Base-by-base conservation (phyloP, 1,140 invertebrate genomes). In the Arion vulgaris region DNA sequence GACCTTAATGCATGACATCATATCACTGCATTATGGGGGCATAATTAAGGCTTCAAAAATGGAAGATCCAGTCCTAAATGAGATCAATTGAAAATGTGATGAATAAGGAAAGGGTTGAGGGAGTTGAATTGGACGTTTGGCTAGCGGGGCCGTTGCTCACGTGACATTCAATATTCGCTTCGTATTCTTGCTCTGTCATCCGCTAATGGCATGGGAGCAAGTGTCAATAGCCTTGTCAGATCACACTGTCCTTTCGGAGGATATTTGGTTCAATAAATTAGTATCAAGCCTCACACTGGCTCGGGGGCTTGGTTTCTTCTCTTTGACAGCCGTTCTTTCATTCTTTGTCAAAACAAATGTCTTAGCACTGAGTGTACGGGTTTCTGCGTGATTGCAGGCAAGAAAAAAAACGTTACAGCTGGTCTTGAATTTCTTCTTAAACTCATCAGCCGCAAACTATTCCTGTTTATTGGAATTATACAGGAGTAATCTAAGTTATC, bases 341-440 rank as follows among this genome's bases (percentile, higher is more conserved):
- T 62, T n/a, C 26, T 62, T 15, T 62, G 57, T 62, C 57, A 62
- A n/a, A 62, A 62, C 57, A 62, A 62, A 62, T 62, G 57, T 62
- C 57, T 62, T 5, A n/a, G 57, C 57, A n/a, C 26, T 62, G 57
- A 62, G 26, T 62, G 62, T 32, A 28, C 32, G 28, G 32, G 32
- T 66, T 66, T 7, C 28, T 32, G 62, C 62, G 5, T 7, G 62
- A 28, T 19, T 57, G 15, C 26, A 23, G 51, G 41, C 5, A 45
- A 5, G 15, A 45, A 45, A 7, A 15, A 45, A 15, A 7, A 15
- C 41, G 41, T 5, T 45, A 7, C 41, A 45, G 5, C 15, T 15
- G 15, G 41, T 5, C 41, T 45, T 5, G 15, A 15, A 45, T 45
- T 45, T 45, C 41, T 45, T 45, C 5, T 45, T 15, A 15, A 45